Conservation (phyloP, 2,888 invertebrate genomes). For the Drosophila ustulata region DNA sequence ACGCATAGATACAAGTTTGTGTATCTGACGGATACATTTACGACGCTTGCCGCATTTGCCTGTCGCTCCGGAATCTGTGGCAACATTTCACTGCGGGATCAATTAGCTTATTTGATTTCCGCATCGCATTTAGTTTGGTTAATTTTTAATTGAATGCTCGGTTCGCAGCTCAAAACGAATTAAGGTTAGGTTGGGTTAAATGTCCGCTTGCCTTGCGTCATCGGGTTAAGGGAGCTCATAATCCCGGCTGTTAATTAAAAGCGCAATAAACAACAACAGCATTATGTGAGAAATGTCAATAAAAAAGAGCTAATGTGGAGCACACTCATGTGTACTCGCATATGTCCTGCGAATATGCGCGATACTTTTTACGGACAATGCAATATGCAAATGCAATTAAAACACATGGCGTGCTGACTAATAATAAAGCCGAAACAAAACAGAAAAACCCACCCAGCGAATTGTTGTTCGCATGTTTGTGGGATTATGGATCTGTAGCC, state of each 20-base stretch:
- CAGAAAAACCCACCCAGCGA: neutral
- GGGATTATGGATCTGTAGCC: neutral
- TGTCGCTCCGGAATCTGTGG: constrained; percentile 28
- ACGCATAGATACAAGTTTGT: constrained; percentile 4
- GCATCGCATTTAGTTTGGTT: constrained; percentile 22
- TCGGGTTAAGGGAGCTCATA: neutral
- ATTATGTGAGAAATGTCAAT: neutral
- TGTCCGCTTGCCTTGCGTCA: neutral
- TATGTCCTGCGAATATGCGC: constrained; percentile 24
- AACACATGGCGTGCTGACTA: constrained; percentile 32
- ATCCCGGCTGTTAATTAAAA: constrained; percentile 45
- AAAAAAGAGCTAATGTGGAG: neutral
- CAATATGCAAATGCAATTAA: constrained; percentile 76
- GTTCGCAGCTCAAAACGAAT: neutral
- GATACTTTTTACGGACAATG: constrained; percentile 56
- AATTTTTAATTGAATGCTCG: constrained; percentile 4
- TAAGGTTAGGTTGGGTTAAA: neutral
- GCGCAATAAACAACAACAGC: constrained; percentile 40
- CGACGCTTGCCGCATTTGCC: constrained; percentile 27
- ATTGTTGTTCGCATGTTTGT: constrained; percentile 2
- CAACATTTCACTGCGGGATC: constrained; percentile 26
- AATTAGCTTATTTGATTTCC: constrained; percentile 61
- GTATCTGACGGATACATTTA: constrained; percentile 28
- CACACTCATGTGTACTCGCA: neutral
- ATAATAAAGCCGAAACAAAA: constrained; percentile 33